Conservation (phyloP, 30 jellyfish, hydroid and myxozoan species). For the Chrysaora quinquecirrha region DNA sequence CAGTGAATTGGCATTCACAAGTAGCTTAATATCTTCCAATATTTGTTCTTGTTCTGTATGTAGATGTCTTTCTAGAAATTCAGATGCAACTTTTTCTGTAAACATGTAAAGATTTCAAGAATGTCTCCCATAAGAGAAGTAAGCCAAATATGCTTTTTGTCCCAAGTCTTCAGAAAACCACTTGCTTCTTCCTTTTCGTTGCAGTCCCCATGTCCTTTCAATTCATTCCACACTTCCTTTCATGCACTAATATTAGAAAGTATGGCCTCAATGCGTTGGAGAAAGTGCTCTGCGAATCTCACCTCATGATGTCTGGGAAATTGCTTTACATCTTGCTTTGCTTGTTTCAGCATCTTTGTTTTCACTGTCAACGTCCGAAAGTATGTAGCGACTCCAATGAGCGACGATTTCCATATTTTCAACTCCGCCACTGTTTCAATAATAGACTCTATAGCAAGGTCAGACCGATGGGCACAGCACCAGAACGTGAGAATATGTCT, state of each 20-base stretch:
- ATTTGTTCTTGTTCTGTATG: too few relatives aligned
- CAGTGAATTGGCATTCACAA: too few relatives aligned
- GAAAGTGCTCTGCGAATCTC: constrained; percentile 55
- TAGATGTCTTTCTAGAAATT: too few relatives aligned
- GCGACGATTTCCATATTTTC: constrained; percentile 44
- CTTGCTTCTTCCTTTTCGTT: constrained; percentile 38
- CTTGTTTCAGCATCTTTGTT: constrained; percentile 34
- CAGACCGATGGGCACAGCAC: constrained; percentile 55
- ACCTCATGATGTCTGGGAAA: constrained; percentile 57
- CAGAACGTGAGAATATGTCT: constrained; percentile 42
- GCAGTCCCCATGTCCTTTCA: constrained; percentile 23
- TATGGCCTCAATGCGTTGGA: constrained; percentile 47
- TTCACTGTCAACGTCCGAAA: constrained; percentile 25
- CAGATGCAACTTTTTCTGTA: constrained; percentile 12
- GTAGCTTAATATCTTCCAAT: too few relatives aligned
- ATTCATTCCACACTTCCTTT: constrained; percentile 33
- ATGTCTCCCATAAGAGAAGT: constrained; percentile 52
- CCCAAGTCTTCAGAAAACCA: constrained; percentile 40
- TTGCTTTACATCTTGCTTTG: constrained; percentile 19
- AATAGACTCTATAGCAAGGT: constrained; percentile 58
- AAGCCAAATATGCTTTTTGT: constrained; percentile 39
- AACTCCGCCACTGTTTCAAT: constrained; percentile 52
- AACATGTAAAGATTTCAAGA: constrained; percentile 27
- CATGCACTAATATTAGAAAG: constrained; percentile 37
- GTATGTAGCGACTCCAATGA: constrained; percentile 43